Percentiles rank a stretch among this genome's conserved stretches.
Conservation (phyloP, 2,888 invertebrate genomes). For the Cephus spinipes region DNA sequence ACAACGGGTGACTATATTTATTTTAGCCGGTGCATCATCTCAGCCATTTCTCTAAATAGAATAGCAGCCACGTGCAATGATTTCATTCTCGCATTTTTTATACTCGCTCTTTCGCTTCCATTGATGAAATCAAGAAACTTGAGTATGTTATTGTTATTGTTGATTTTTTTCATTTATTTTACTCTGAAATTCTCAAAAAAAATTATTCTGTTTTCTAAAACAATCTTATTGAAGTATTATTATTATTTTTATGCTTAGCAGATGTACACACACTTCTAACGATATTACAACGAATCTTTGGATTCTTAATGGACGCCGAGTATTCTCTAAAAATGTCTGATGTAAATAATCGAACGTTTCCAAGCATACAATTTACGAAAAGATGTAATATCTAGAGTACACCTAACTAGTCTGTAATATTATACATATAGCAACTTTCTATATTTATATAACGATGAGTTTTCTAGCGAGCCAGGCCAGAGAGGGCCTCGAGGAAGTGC, state of each 20-base stretch:
- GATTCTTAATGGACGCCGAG: not conserved
- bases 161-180: too few relatives aligned
- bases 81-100: not conserved
- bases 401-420: not conserved
- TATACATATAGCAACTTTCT: not conserved
- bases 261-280: not conserved
- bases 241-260: not conserved
- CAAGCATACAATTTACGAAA: not conserved
- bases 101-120: not conserved
- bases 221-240: not conserved
- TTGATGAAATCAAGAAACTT: not conserved
- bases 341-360: not conserved
- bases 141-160: not conserved
- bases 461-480: not conserved
- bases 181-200: too few relatives aligned
- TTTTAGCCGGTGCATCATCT: not conserved
- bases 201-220: not conserved
- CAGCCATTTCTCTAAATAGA: not conserved
- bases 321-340: not conserved
- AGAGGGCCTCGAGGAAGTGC: not conserved
- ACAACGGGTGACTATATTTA: not conserved
- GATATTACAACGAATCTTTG: not conserved
- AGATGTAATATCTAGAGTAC: not conserved
- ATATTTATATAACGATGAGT: not conserved
- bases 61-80: not conserved